Percentiles rank a stretch among this genome's conserved stretches.
phyloP scores from a whole-genome alignment of 2,113 vertebrate species.

The Scophthalmus maximus region DNA sequence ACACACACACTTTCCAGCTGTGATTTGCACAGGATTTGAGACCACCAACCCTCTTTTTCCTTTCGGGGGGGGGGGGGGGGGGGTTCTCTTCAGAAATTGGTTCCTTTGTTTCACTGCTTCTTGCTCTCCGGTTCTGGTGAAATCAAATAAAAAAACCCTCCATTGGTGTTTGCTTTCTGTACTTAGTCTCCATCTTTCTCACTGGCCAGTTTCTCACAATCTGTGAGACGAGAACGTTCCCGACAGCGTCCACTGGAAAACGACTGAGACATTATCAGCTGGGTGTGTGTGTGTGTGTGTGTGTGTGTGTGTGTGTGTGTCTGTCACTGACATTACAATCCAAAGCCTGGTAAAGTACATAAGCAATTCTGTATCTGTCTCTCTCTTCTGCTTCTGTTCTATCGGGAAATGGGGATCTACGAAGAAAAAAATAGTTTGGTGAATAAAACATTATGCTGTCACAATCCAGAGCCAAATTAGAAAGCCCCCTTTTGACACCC shows the following conservation, averaged over 20 bases:
- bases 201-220: slow-evolving; percentile 9
- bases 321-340: slow-evolving; percentile 19
- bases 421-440: background rate
- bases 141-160: slow-evolving; percentile 40
- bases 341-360: slow-evolving; percentile 26
- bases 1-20: slow-evolving; percentile 38
- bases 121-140: slow-evolving; percentile 5
- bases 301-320: slow-evolving; percentile 18
- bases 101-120: slow-evolving; percentile 18
- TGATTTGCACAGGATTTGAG: slow-evolving; percentile 43
- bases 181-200: slow-evolving; percentile 11
- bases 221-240: background rate
- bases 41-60: slow-evolving; percentile 20
- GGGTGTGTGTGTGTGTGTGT: slow-evolving; percentile 12
- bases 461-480: background rate
- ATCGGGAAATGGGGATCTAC: background rate
- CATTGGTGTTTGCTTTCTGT: slow-evolving; percentile 21
- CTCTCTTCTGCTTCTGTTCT: background rate
- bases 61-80: no score
- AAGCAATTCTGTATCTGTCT: slow-evolving; percentile 10
- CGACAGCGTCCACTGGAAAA: background rate
- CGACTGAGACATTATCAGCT: slow-evolving; percentile 17
- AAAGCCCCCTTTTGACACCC: background rate
- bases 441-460: slow-evolving; percentile 2
- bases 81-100: slow-evolving; percentile 45